Evolutionary conservation across 2,113 vertebrate genomes (phyloP).

Genomic region (Xiphophorus maculatus): DNA sequence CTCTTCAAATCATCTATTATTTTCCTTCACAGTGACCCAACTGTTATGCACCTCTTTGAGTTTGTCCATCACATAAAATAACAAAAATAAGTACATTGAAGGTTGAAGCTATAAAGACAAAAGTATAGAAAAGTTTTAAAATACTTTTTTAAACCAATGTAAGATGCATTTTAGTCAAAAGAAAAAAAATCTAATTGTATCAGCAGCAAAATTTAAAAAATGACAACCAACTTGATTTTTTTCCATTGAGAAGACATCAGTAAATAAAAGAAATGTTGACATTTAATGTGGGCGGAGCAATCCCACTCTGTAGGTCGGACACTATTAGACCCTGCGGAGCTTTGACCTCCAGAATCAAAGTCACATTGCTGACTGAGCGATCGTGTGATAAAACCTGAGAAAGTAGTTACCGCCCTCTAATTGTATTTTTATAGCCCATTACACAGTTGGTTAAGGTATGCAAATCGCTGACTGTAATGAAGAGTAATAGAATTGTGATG

Average conservation of each 20-base stretch:
- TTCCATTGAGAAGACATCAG: neutral
- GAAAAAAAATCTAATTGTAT: too few species aligned
- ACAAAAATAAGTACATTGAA: too few species aligned
- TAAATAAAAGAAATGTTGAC: neutral
- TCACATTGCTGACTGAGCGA: constrained; percentile 55
- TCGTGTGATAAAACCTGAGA: constrained; percentile 59
- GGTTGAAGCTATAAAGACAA: too few species aligned
- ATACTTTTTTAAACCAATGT: too few species aligned
- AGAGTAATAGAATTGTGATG: constrained; percentile 48
- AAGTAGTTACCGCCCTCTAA: constrained; percentile 59
- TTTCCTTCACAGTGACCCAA: too few species aligned
- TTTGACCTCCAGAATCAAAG: constrained; percentile 49
- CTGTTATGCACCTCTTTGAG: too few species aligned
- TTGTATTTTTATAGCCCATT: constrained; percentile 58
- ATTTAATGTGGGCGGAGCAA: neutral
- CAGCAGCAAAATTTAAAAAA: too few species aligned
- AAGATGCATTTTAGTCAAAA: too few species aligned
- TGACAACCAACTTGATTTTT: neutral
- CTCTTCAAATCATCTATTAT: too few species aligned
- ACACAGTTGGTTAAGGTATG: constrained; percentile 70
- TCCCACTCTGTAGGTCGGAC: neutral
- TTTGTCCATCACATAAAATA: too few species aligned
- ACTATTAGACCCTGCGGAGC: neutral
- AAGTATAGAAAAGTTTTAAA: too few species aligned
- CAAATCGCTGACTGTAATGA: constrained; percentile 53